Base-by-base conservation (phyloP, 2,888 invertebrate genomes). In the Branchipolynoe longqiensis region DNA sequence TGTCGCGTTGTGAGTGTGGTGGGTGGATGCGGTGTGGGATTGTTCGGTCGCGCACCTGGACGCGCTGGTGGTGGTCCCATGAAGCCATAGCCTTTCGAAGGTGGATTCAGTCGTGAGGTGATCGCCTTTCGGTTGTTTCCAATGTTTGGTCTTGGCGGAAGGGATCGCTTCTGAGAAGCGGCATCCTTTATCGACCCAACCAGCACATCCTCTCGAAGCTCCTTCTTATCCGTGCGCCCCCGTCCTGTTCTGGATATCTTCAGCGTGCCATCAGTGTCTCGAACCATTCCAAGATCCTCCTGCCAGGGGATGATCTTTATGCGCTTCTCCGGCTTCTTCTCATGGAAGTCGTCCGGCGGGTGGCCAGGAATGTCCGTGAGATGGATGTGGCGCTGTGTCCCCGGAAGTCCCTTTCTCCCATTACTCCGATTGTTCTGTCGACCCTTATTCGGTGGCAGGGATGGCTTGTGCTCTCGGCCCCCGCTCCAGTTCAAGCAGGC, bases 401-500 rank as follows among this genome's bases (percentile, higher is more conserved):
- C n/a, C n/a, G n/a, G n/a, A n/a, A n/a, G n/a, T n/a, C n/a, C n/a
- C n/a, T n/a, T n/a, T n/a, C n/a, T n/a, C n/a, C n/a, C n/a, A n/a
- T n/a, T n/a, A n/a, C n/a, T n/a, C n/a, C n/a, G n/a, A n/a, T n/a
- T n/a, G n/a, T n/a, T n/a, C n/a, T n/a, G n/a, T n/a, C n/a, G n/a
- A n/a, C n/a, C n/a, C n/a, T n/a, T n/a, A n/a, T 69, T 33, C 36
- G 41, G 41, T 22, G 78, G 78, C 12, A 31, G 78, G 38, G 73
- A 28, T 0, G 69, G 69, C 1, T 69, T 69, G 6, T 12, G 36
- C 36, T 38, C 36, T 18, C 69, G 69, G 2, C 69, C 69, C 0
- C 78, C 54, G 48, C 48, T 48, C 78, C 78, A 78, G 78, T 78
- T 78, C 12, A 78, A 31, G 54, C 78, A 78, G 0, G 78, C 78